Evolutionary conservation across 2,797 vertebrate genomes (phyloP), one percentile per base, ranked within the genome.

Genomic region (Harpagifer antarcticus): DNA sequence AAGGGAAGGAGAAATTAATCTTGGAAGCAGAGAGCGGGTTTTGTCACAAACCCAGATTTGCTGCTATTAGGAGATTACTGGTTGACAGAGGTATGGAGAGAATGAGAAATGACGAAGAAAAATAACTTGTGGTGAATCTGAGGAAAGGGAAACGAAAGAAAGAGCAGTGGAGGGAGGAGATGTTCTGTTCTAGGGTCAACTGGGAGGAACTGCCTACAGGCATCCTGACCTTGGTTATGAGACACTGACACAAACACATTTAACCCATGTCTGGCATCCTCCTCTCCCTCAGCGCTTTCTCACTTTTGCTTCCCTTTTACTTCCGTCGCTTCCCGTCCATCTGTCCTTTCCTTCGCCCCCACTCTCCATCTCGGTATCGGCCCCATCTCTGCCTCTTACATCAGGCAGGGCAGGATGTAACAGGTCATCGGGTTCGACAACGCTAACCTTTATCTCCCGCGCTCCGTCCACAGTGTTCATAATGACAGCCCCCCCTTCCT

Each of bases 371-470:
- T 27, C 57, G 10, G 2, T 72, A 55, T 84, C 81, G 19, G 23
- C 13, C 37, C 53, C 60, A 57, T 69, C 68, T 80, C 57, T 16
- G 54, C 43, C 49, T 79, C 68, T 81, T 73, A 74, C 67, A 59
- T 80, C 57, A n/a, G 53, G 19, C 49, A 31, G 48, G 20, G 57
- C 40, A 27, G 65, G 66, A 76, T 45, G 48, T 20, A 62, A 70
- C 0, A 5, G 59, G 78, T 59, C 75, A 65, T 62, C 72, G 77
- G 71, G 82, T 79, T 88, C 40, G n/a, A 82, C 79, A 80, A 69
- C 52, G 20, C 75, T 69, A 78, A 89, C 88, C 86, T 86, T 88
- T 84, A 84, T 75, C 79, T 80, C 65, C 57, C 66, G 64, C 60
- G 50, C 57, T 66, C 67, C 60, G 50, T 80, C 59, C 70, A n/a